Evolutionary conservation across 2,797 vertebrate species (phyloP).

Genomic region (Sphaeramia orbicularis): DNA sequence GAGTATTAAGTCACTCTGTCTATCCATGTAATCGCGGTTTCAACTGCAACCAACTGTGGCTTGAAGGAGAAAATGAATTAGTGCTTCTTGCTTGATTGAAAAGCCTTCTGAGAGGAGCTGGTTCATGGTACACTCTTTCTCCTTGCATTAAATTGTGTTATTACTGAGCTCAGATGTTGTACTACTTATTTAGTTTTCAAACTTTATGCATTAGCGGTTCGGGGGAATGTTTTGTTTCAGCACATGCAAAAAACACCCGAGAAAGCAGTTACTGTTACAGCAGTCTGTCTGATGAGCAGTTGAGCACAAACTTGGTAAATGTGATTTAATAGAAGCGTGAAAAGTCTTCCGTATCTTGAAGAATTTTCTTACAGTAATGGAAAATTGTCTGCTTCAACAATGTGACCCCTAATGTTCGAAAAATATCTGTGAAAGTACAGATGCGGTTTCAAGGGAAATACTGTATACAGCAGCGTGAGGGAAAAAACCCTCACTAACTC

Average conservation of each 20-base stretch:
- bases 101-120: conserved; percentile 68
- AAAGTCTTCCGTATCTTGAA: conserved; percentile 4
- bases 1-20: conserved; percentile 79
- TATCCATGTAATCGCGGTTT: conserved; percentile 80
- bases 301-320: conserved; percentile 9
- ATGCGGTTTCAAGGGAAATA: neutral
- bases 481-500: neutral
- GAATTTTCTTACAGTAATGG: neutral
- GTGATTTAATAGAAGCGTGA: conserved; percentile 18
- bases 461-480: neutral
- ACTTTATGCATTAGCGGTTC: conserved; percentile 11
- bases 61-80: conserved; percentile 77
- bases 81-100: conserved; percentile 75
- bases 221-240: conserved; percentile 31
- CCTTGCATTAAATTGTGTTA: conserved; percentile 53
- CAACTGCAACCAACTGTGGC: conserved; percentile 73
- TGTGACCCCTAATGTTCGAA: conserved; percentile 20
- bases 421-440: conserved; percentile 1
- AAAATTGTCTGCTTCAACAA: conserved; percentile 6
- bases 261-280: neutral
- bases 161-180: conserved; percentile 46
- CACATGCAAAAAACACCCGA: neutral
- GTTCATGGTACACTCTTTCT: conserved; percentile 62
- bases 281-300: conserved; percentile 7
- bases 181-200: conserved; percentile 40